These are phyloP conservation scores for Aelia acuminata DNA, from an alignment of 2,888 invertebrate genomes.

Conservation along the genomic window DNA sequence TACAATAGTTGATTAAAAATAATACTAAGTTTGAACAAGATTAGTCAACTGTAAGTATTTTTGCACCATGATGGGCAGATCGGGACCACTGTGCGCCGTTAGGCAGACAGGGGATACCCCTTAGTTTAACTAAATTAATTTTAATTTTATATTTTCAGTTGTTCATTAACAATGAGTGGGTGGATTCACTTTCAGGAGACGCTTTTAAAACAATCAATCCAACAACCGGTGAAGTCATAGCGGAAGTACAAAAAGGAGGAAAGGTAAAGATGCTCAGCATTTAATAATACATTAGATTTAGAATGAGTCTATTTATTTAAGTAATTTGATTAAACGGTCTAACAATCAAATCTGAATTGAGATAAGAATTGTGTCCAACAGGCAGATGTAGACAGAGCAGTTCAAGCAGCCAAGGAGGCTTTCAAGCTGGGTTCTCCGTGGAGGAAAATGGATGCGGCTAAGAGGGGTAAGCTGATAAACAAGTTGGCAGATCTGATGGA, in stretches of 20 bases:
- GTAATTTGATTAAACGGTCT: neutral
- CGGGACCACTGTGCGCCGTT: no score
- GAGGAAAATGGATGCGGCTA: slow-evolving; percentile 73
- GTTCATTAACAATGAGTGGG: slow-evolving; percentile 87
- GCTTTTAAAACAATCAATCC: slow-evolving; percentile 91
- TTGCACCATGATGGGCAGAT: no score
- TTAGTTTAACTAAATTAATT: neutral
- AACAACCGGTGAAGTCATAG: slow-evolving; percentile 81
- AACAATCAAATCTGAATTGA: neutral
- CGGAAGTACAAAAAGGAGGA: slow-evolving; percentile 86
- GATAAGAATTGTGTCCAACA: slow-evolving; percentile 63
- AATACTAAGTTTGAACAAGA: no score
- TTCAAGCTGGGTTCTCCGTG: slow-evolving; percentile 73
- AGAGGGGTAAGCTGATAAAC: slow-evolving; percentile 77
- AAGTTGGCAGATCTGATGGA: slow-evolving; percentile 88
- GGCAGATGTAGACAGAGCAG: slow-evolving; percentile 72
- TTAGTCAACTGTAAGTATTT: no score
- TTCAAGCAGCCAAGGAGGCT: slow-evolving; percentile 71
- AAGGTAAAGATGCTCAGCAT: slow-evolving; percentile 73
- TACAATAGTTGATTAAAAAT: no score
- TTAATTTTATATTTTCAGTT: slow-evolving; percentile 72
- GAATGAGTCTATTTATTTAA: neutral
- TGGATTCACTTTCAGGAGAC: slow-evolving; percentile 86
- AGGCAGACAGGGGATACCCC: no score
- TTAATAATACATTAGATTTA: neutral